Evolutionary conservation across 2,113 vertebrate genomes (phyloP), one percentile per base, ranked within the genome.

Genomic region (Siphamia tubifer): DNA sequence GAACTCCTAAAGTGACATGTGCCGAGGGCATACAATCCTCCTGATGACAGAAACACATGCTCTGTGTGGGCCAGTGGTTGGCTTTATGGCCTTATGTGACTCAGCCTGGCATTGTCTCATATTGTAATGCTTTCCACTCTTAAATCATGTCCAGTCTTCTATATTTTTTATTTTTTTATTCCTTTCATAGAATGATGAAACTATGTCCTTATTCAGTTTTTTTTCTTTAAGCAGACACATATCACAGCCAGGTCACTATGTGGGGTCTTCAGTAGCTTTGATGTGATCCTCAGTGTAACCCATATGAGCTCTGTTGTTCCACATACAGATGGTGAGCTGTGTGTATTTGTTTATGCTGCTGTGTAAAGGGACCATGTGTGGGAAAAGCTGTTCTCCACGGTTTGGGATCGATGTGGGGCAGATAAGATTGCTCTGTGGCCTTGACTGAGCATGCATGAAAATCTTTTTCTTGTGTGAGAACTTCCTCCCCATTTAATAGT

Each of bases 21-120:
- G 48, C 48, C 15, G 61, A 40, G 61, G 77, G 70, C 81, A 87
- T 64, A 52, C 55, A 70, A 85, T 87, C 74, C 67, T 27, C 4
- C 36, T 89, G 81, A 91, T 90, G 84, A 88, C 74, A 79, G 82
- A 87, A 90, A 88, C 88, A 92, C 78, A 88, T 87, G 85, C 76
- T 68, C 67, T 87, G 84, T 67, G 68, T 68, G 58, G 55, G 78
- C 53, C 55, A 76, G n/a, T 2, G 23, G 12, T 27, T 64, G 65
- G 40, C 47, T 82, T 81, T 68, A 80, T 51, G 53, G 49, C 44
- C 71, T 34, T 53, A 45, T 74, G 40, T 79, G 71, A 87, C 70
- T 83, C 86, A 75, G 72, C 64, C 69, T 73, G 74, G 68, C 74
- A 81, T 34, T 12, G 8, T 44, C 12, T 31, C 56, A 56, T n/a